These are phyloP conservation scores for Tipula vernalis DNA, from an alignment of 2,888 invertebrate genomes.

Conservation along the genomic window DNA sequence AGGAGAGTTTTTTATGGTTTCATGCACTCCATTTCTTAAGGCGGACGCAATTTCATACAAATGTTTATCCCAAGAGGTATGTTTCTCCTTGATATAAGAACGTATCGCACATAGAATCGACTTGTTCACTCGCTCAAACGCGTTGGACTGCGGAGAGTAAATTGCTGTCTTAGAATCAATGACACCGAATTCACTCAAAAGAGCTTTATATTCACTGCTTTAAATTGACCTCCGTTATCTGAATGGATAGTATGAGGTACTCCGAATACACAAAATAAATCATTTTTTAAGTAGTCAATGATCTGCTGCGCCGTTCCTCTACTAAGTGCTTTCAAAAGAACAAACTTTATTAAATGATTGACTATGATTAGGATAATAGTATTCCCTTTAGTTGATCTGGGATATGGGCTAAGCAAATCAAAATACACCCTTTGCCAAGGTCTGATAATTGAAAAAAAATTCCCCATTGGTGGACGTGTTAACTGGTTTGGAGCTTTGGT, in stretches of 20 bases:
- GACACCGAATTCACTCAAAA: constrained; percentile 16
- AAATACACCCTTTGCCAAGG: not conserved
- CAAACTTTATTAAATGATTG: constrained; percentile 15
- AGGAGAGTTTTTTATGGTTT: constrained; percentile 20
- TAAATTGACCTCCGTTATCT: no score
- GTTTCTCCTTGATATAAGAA: no score
- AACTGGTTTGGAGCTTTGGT: no score
- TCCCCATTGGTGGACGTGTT: no score
- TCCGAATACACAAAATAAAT: no score
- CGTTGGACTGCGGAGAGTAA: constrained; percentile 27
- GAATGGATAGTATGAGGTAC: no score
- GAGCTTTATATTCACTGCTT: no score
- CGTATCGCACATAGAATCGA: constrained; percentile 22
- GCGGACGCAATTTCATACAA: constrained; percentile 22
- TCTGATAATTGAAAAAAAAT: no score
- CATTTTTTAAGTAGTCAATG: no score
- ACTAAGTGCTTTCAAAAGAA: constrained; percentile 11
- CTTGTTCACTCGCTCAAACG: constrained; percentile 23
- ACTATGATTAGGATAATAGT: constrained; percentile 11
- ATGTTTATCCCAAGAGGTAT: constrained; percentile 20
- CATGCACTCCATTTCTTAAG: constrained; percentile 21
- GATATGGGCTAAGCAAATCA: not conserved
- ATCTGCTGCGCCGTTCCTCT: constrained; percentile 12
- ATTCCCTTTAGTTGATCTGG: constrained; percentile 8
- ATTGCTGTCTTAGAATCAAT: no score